Base-by-base conservation (phyloP, 2,888 invertebrate species). In the Eurytoma californica region DNA sequence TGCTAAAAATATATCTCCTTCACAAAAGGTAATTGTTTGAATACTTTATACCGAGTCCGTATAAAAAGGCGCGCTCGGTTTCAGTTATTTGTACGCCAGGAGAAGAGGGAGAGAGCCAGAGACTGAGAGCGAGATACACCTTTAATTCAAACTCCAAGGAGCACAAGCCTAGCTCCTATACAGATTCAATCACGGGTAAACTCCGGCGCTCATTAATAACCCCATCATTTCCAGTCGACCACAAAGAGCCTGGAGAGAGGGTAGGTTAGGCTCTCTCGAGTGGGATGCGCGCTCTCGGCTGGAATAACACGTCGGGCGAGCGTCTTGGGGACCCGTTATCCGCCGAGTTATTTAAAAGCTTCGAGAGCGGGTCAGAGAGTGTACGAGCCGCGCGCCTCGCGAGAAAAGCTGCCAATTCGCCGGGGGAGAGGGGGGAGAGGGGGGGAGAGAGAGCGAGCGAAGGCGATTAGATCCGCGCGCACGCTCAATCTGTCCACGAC, bases 391-490 rank as follows among this genome's bases (percentile, higher is more conserved):
- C 18, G n/a, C 63, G 18, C n/a, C 39, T 39, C 72, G 72, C 68
- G 49, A 78, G 77, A 70, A 77, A 58, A 70, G 57, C 70, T 77
- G 70, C 65, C 77, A 77, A 77, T 72, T 72, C 51, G 13, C 28
- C 65, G 74, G 74, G 14, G 51, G 72, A 60, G 30, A 18, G 72
- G 28, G 61, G 63, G 24, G 63, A 51, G 39, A 69, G 39, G 2
- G 24, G 30, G 24, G 72, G 28, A 68, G 63, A 53, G 57, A 51
- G 47, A 69, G 39, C 39, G 76, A 69, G 47, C 39, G 20, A 55
- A 55, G 24, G 51, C 63, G 73, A 79, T 79, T 79, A 79, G 67
- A 79, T 79, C 57, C 60, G 57, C 67, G 72, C 28, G 68, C 77
- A 61, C 77, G 73, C 51, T 69, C 79, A 73, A 79, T 63, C 63